Evolutionary conservation across 2,113 vertebrate genomes (phyloP), one percentile per base, ranked within the genome.

Genomic region (Mus pahari): DNA sequence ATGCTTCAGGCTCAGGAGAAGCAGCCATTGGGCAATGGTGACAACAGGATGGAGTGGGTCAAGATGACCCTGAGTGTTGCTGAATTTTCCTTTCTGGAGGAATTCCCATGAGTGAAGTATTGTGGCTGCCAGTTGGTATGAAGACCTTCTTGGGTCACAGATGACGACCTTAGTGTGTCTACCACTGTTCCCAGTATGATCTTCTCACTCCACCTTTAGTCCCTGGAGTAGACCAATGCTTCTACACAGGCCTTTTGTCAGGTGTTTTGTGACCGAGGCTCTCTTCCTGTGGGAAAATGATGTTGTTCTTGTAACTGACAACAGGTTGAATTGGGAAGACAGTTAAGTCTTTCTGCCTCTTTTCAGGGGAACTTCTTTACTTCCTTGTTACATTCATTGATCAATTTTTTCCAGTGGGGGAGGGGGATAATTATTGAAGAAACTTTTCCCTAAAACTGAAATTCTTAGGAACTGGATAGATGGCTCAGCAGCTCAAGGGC

Each of bases 231-330:
- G 31, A 9, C 36, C 4, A 19, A 4, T 19, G 42, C 0, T 2
- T 33, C 60, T 42, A 2, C 36, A 28, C 0, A 53, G 8, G 2
- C 0, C 53, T 74, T 31, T 53, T 74, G 4, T 60, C 0, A 53
- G 8, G 1, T 0, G 45, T 74, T 31, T 53, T 68, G 3, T 66
- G 48, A 53, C 39, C 8, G 2, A 36, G 36, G 50, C 33, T 50
- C 11, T 83, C 62, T 58, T 48, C 28, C 24, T 26, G 42, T 48
- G 62, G 64, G 36, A 28, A 68, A 87, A 82, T 8, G 4, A 13
- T 68, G 5, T 19, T 50, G 3, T 16, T 42, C 36, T 58, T 71
- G 0, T 53, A 22, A 48, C 58, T 62, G 36, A 77, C 7, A 31
- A 28, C 0, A 55, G 50, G 22, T 31, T 45, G 2, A 20, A 50